These are phyloP conservation scores for Cosmia trapezina DNA, from an alignment of 2,888 invertebrate genomes.

Conservation along the genomic window DNA sequence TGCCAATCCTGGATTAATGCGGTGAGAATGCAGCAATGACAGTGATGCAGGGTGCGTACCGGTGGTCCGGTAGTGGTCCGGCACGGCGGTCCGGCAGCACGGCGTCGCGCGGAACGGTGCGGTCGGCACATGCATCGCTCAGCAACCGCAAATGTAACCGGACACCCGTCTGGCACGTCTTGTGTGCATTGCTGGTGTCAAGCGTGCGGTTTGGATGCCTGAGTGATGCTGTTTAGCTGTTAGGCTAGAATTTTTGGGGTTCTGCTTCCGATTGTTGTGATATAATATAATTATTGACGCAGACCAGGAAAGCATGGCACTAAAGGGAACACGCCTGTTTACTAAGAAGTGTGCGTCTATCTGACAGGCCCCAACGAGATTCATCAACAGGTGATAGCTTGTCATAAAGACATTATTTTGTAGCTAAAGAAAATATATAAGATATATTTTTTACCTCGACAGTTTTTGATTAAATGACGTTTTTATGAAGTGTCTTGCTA, in stretches of 20 bases:
- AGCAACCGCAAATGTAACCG: conserved; percentile 76
- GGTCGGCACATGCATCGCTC: conserved; percentile 70
- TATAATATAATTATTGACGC: neutral
- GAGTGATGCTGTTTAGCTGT: conserved; percentile 46
- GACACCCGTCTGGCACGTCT: conserved; percentile 73
- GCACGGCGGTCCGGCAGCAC: conserved; percentile 32
- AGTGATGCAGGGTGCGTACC: conserved; percentile 66
- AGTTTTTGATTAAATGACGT: no score
- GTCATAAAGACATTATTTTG: no score
- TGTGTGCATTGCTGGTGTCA: conserved; percentile 60
- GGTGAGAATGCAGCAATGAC: conserved; percentile 65
- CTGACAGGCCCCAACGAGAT: no score
- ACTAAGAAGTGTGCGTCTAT: no score
- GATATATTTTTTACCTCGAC: no score
- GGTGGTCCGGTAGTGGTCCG: conserved; percentile 44
- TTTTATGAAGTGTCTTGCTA: no score
- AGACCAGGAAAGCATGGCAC: no score
- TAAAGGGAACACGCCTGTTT: no score
- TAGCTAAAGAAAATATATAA: no score
- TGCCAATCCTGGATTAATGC: conserved; percentile 60
- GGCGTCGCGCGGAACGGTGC: conserved; percentile 54
- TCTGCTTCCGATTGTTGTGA: neutral
- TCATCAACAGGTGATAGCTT: no score
- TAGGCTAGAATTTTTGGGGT: neutral
- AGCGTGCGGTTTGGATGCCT: conserved; percentile 49